phyloP scores from a whole-genome alignment of 2,888 invertebrate species.

The Conomelus anceps region DNA sequence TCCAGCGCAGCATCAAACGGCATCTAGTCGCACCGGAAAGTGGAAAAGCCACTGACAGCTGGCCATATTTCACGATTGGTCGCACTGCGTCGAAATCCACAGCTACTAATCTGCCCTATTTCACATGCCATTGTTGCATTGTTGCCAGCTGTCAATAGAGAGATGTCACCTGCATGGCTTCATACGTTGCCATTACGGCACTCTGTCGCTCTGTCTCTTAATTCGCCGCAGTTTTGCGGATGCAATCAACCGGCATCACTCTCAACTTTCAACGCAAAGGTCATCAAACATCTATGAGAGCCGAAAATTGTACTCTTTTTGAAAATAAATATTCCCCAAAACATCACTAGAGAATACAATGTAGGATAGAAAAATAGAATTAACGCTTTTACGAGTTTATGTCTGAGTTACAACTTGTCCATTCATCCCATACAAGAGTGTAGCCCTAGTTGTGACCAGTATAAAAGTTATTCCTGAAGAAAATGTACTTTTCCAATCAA shows the following conservation, averaged over 20 bases:
- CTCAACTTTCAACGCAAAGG: too few relatives aligned
- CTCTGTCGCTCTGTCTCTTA: too few relatives aligned
- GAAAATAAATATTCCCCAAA: too few relatives aligned
- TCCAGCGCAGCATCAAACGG: neutral
- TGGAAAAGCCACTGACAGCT: neutral
- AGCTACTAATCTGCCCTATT: neutral
- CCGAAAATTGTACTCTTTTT: too few relatives aligned
- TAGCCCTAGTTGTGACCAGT: too few relatives aligned
- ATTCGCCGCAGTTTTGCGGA: neutral
- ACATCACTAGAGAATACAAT: too few relatives aligned
- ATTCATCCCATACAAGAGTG: too few relatives aligned
- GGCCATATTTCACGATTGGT: neutral
- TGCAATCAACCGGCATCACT: neutral
- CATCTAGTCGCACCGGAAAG: neutral
- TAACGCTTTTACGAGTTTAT: too few relatives aligned
- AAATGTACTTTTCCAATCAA: too few relatives aligned
- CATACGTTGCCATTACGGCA: neutral
- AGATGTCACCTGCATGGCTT: neutral
- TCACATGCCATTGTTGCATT: neutral
- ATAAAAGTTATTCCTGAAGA: too few relatives aligned
- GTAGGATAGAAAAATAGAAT: too few relatives aligned
- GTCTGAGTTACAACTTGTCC: too few relatives aligned
- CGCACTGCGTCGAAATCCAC: neutral
- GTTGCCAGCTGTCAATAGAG: neutral
- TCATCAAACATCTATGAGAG: neutral